Base-by-base conservation (phyloP, 2,888 invertebrate species). In the Drosophila acutilabella region DNA sequence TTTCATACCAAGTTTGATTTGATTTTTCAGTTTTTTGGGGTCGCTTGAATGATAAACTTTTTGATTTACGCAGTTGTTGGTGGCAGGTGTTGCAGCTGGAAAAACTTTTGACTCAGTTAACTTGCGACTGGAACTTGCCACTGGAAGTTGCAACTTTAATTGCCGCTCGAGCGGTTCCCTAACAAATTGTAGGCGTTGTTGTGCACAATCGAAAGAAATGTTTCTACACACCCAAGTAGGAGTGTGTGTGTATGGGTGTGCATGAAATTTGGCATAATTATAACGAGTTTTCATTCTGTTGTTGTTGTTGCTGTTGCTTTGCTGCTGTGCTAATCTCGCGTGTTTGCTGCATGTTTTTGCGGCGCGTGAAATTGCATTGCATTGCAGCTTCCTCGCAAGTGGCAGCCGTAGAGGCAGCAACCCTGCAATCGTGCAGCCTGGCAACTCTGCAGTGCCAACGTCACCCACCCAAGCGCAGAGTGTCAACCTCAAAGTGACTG, bases 391-490 rank as follows among this genome's bases (percentile, higher is more conserved):
- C 81, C 78, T 62, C 56, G 50, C 42, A 61, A 44, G 42, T 30
- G 41, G 51, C 10, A 52, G 51, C 59, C 38, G 10, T 33, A 23
- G 20, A 47, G 42, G 41, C 44, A 20, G n/a, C 7, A 45, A 45
- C 7, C 13, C 18, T 16, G 16, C 18, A 42, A 23, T n/a, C n/a
- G 14, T 8, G 33, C 10, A 48, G 23, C 16, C n/a, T 20, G 23
- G 26, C 23, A 52, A 42, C 42, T 41, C 10, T 11, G 16, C 44
- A 36, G 36, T 56, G 11, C 47, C 54, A 42, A 14, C 30, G 30
- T 58, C 81, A 89, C 64, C 88, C 88, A 81, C 84, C 78, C 85
- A 73, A 70, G 74, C 83, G 78, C 69, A 68, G 76, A 84, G 76
- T 87, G 81, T 89, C 88, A 87, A 82, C 83, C 66, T 38, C 16